These are phyloP conservation scores for Drosophila bunnanda DNA, from an alignment of 2,888 invertebrate genomes.

Conservation along the genomic window DNA sequence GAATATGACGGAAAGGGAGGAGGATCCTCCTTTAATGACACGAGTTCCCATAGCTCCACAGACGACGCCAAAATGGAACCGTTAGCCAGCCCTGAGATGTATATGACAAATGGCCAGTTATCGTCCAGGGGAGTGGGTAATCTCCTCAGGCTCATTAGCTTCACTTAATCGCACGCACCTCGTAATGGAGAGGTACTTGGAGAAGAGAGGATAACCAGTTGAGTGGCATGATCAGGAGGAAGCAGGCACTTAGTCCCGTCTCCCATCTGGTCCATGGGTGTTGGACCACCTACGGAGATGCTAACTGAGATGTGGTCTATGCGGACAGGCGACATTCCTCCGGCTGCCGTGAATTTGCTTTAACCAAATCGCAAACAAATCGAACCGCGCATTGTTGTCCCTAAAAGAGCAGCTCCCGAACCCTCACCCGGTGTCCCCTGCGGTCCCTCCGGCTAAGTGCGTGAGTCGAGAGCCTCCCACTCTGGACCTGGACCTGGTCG, in stretches of 20 bases:
- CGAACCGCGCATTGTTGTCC: conserved; percentile 60
- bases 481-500: conserved; percentile 32
- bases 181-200: conserved; percentile 2
- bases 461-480: conserved; percentile 61
- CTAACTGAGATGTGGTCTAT: conserved; percentile 19
- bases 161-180: conserved; percentile 53
- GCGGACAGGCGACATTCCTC: conserved; percentile 43
- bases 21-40: conserved; percentile 54
- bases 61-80: conserved; percentile 32
- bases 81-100: conserved; percentile 44
- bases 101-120: conserved; percentile 58
- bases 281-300: conserved; percentile 60
- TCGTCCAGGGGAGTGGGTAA: conserved; percentile 12
- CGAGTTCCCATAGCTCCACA: conserved; percentile 64
- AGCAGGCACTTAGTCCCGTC: conserved; percentile 20
- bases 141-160: conserved; percentile 25
- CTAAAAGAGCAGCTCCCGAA: conserved; percentile 49
- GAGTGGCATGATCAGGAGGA: conserved; percentile 21
- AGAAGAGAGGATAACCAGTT: conserved; percentile 1
- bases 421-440: conserved; percentile 5
- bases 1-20: conserved; percentile 4
- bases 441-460: conserved; percentile 41
- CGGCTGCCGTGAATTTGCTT: conserved; percentile 66
- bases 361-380: conserved; percentile 75
- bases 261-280: conserved; percentile 20